Conservation (phyloP, 35 echinoderm and acorn worm genomes). For the Lytechinus variegatus region DNA sequence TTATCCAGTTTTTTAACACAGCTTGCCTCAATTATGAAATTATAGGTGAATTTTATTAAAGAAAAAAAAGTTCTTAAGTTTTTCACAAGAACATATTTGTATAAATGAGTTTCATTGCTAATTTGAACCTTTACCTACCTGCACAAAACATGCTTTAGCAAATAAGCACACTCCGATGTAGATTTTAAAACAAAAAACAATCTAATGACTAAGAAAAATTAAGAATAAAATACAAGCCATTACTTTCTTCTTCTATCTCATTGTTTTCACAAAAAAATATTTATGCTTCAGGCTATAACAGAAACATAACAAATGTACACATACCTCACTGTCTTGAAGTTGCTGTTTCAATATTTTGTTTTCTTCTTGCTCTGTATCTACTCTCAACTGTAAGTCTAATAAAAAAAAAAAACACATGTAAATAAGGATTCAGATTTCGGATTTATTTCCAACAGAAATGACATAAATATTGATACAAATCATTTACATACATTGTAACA, state of each 20-base stretch:
- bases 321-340: constrained; percentile 79
- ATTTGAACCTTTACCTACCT: neutral
- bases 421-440: too few relatives aligned
- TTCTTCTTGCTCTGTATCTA: constrained; percentile 95
- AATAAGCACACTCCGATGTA: neutral
- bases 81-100: neutral
- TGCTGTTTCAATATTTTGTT: constrained; percentile 93
- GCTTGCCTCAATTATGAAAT: neutral
- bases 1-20: neutral
- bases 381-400: constrained; percentile 79
- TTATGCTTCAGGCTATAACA: neutral
- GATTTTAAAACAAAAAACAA: neutral
- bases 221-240: neutral
- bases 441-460: too few relatives aligned
- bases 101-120: neutral
- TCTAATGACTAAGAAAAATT: neutral
- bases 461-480: too few relatives aligned
- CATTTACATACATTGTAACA: too few relatives aligned
- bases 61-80: neutral
- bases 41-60: neutral
- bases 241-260: neutral
- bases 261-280: neutral
- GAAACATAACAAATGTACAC: neutral
- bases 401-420: neutral
- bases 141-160: too few relatives aligned